A percentile compares a stretch with the other conserved stretches of the same genome.
Evolutionary conservation across 2,113 vertebrate species (phyloP).

Genomic region (Nanger granti): DNA sequence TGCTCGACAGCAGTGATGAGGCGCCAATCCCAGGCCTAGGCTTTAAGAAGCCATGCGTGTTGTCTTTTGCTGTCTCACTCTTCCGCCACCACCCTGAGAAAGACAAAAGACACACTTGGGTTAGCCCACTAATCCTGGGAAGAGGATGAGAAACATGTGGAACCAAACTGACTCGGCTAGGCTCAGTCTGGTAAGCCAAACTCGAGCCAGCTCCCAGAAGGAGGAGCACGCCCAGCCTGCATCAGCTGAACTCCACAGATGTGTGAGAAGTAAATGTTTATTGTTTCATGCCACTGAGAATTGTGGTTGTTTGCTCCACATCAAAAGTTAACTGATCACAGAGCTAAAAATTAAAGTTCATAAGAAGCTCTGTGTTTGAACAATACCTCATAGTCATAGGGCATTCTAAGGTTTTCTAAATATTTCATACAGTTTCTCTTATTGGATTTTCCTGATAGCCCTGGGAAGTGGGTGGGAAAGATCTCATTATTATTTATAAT

Average conservation of each 20-base stretch:
- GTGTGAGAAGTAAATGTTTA: slow-evolving; percentile 50
- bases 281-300: background rate
- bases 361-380: slow-evolving; percentile 3
- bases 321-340: slow-evolving; percentile 55
- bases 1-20: background rate
- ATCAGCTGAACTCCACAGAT: slow-evolving; percentile 26
- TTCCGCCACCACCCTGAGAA: background rate
- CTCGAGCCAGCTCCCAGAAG: background rate
- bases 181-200: background rate
- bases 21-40: background rate
- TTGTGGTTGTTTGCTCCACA: slow-evolving; percentile 43
- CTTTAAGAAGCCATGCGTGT: background rate
- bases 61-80: background rate
- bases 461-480: background rate
- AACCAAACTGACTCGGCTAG: background rate
- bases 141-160: background rate
- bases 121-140: background rate
- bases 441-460: background rate
- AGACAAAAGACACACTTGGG: background rate
- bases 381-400: background rate
- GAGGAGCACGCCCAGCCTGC: background rate
- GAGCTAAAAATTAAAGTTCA: slow-evolving; percentile 18
- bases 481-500: background rate
- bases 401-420: background rate
- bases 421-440: background rate